A percentile compares a stretch with the other conserved stretches of the same genome.
phyloP scores from a whole-genome alignment of 2,888 invertebrate genomes.

The Yponomeuta malinellus region DNA sequence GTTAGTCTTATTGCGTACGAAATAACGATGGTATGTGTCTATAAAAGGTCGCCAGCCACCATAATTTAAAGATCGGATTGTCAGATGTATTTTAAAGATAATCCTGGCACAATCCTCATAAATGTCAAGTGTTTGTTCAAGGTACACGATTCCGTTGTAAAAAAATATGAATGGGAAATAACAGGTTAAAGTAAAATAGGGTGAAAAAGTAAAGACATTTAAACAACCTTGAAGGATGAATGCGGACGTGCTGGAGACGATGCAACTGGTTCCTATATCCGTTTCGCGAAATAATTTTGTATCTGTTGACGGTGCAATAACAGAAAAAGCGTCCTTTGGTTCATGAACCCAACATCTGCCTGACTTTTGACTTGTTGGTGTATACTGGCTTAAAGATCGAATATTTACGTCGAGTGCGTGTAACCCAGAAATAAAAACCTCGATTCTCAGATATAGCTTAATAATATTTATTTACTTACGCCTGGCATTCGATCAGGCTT shows the following conservation, averaged over 20 bases:
- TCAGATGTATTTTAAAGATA: constrained; percentile 30
- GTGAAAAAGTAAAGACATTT: constrained; percentile 21
- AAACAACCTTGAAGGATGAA: constrained; percentile 44
- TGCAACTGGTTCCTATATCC: constrained; percentile 44
- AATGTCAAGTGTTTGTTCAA: constrained; percentile 19
- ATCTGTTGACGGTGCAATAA: background rate
- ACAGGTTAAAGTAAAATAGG: constrained; percentile 19
- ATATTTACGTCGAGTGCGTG: background rate
- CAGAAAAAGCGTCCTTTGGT: too few species aligned
- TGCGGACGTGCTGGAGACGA: constrained; percentile 33
- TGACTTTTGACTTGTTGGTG: too few species aligned
- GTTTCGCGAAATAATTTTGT: constrained; percentile 28
- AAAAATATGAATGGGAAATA: constrained; percentile 1
- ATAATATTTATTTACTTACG: background rate
- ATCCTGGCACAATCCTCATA: constrained; percentile 16
- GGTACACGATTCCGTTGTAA: background rate
- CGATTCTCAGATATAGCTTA: background rate
- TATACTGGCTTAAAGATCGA: too few species aligned
- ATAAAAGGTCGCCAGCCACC: constrained; percentile 45
- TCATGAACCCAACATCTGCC: too few species aligned
- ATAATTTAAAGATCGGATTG: constrained; percentile 41
- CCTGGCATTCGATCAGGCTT: background rate
- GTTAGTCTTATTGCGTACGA: constrained; percentile 40
- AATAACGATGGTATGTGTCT: constrained; percentile 40
- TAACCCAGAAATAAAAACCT: background rate